Conservation (phyloP, 2,888 invertebrate species). For the Phaedon cochleariae region DNA sequence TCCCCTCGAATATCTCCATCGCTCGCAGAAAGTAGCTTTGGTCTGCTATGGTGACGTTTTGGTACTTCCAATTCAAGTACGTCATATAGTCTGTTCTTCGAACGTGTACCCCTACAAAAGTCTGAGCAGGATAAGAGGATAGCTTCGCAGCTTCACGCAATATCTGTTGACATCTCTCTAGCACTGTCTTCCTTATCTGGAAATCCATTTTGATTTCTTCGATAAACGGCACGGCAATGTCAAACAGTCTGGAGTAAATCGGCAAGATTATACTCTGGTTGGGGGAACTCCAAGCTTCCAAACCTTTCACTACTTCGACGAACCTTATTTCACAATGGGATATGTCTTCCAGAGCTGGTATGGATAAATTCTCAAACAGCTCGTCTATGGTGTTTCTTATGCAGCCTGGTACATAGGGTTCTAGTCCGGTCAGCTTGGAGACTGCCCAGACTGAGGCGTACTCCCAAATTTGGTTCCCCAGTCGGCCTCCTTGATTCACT, state of each 20-base stretch:
- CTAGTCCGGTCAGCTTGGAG: background rate
- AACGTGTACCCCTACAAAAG: background rate
- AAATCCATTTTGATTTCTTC: background rate
- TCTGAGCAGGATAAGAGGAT: background rate
- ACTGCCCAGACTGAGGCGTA: conserved; percentile 16
- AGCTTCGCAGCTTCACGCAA: background rate
- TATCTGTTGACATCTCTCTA: background rate
- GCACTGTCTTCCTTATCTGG: background rate
- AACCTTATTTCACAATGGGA: background rate
- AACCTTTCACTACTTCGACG: background rate
- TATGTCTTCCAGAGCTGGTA: background rate
- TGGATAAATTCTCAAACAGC: background rate
- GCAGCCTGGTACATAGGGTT: background rate
- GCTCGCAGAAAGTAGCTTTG: background rate
- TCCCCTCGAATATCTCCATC: background rate
- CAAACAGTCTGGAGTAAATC: background rate
- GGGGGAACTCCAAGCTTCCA: background rate
- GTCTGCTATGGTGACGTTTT: background rate
- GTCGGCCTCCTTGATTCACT: conserved; percentile 5
- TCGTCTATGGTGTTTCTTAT: background rate
- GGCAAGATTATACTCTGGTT: background rate
- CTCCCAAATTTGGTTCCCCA: conserved; percentile 21
- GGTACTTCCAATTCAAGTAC: background rate
- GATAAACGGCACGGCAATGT: background rate
- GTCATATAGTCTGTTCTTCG: background rate